Percentiles rank a stretch among this genome's conserved stretches.
These are phyloP conservation scores for Panagrolaimus sp. DNA, from an alignment of 1,140 invertebrate genomes.

Conservation along the genomic window DNA sequence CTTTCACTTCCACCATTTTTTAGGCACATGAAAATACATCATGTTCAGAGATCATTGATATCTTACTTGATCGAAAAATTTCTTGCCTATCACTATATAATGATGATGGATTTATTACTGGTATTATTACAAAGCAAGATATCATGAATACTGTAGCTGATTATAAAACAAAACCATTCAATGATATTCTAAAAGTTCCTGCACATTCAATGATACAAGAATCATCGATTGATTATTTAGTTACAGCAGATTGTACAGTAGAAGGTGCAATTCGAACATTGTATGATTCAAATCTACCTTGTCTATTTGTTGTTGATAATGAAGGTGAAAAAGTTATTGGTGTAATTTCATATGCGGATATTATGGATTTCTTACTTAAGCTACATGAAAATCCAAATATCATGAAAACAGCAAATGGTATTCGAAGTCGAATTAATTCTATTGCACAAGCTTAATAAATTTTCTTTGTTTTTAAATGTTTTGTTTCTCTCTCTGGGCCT, in stretches of 20 bases:
- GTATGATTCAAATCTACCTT: not conserved
- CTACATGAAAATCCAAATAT: no score
- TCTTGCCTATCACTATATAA: conserved; percentile 7
- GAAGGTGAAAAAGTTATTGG: conserved; percentile 18
- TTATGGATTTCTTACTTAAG: conserved; percentile 34
- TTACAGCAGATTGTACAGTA: not conserved
- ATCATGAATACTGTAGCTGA: conserved; percentile 22
- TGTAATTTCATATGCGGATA: conserved; percentile 42
- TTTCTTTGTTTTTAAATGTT: no score
- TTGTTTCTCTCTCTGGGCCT: no score
- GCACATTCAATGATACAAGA: conserved; percentile 11
- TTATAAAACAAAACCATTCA: conserved; percentile 11
- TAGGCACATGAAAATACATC: conserved; percentile 14
- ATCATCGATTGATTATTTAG: not conserved
- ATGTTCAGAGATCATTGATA: conserved; percentile 21
- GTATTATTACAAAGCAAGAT: conserved; percentile 27
- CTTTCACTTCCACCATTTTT: no score
- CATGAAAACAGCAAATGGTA: no score
- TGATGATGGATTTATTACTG: conserved; percentile 13
- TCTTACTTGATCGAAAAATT: conserved; percentile 21
- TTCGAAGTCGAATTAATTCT: no score
- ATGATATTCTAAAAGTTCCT: conserved; percentile 30
- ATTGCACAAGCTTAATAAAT: no score
- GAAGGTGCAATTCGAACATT: not conserved
- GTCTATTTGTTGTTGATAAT: conserved; percentile 2